phyloP scores from a whole-genome alignment of 2,888 invertebrate genomes.

The Leucophenga montana region DNA sequence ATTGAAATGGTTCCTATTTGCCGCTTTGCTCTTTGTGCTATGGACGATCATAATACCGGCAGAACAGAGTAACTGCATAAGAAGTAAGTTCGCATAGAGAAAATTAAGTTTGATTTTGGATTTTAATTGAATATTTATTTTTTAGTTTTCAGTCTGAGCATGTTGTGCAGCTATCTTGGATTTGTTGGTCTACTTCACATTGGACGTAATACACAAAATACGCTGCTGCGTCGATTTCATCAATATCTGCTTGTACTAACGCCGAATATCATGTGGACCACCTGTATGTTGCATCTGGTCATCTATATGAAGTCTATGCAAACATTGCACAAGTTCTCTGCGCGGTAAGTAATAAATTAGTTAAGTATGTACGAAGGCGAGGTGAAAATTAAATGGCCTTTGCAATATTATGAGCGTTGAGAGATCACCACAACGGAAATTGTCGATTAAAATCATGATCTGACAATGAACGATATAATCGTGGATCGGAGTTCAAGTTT shows the following conservation, averaged over 20 bases:
- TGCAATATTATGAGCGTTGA: no score
- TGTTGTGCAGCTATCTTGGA: constrained; percentile 51
- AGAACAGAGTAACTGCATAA: constrained; percentile 72
- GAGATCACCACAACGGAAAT: no score
- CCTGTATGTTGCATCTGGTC: constrained; percentile 77
- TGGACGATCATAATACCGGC: constrained; percentile 77
- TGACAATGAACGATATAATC: no score
- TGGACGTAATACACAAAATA: constrained; percentile 50
- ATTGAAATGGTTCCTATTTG: constrained; percentile 80
- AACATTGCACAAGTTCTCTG: constrained; percentile 69
- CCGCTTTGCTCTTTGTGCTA: constrained; percentile 79
- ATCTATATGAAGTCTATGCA: constrained; percentile 76
- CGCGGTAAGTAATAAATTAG: constrained; percentile 60
- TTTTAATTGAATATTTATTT: background rate
- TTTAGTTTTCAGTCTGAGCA: constrained; percentile 51
- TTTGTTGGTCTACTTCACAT: constrained; percentile 53
- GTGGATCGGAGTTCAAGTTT: no score
- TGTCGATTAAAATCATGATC: background rate
- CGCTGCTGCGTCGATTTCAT: constrained; percentile 48
- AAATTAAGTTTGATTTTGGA: background rate
- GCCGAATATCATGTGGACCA: constrained; percentile 73
- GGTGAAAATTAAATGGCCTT: no score
- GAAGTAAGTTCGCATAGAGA: constrained; percentile 59
- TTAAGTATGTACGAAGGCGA: background rate
- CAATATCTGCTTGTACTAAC: constrained; percentile 49